Evolutionary conservation across 2,797 vertebrate genomes (phyloP).

Genomic region (Epinephelus awoara): DNA sequence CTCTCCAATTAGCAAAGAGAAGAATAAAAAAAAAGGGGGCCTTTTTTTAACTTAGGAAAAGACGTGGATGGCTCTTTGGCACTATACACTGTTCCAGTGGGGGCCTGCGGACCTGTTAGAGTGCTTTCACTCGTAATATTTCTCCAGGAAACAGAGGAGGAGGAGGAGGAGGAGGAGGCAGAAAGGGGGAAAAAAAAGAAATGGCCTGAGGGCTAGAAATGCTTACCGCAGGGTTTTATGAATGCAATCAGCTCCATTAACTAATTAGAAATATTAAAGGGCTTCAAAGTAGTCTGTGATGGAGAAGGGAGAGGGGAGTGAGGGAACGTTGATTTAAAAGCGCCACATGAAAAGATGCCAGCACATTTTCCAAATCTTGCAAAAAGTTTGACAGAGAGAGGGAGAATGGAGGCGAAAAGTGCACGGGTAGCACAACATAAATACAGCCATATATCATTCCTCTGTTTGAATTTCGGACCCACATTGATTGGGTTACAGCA

Average conservation of each 20-base stretch:
- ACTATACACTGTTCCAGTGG: constrained; percentile 49
- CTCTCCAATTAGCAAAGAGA: constrained; percentile 77
- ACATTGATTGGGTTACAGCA: constrained; percentile 77
- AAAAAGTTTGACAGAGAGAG: constrained; percentile 68
- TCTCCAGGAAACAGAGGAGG: constrained; percentile 60
- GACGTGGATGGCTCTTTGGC: constrained; percentile 79
- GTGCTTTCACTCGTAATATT: constrained; percentile 82
- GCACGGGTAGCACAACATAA: constrained; percentile 75
- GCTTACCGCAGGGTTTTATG: constrained; percentile 84
- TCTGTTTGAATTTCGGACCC: constrained; percentile 63
- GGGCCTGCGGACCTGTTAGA: constrained; percentile 77
- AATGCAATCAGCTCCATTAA: constrained; percentile 86
- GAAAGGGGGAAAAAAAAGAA: constrained; percentile 25
- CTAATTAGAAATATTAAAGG: constrained; percentile 89
- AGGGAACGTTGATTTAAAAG: constrained; percentile 80
- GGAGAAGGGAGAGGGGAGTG: constrained; percentile 52
- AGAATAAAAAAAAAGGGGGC: constrained; percentile 64
- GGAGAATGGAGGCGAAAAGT: constrained; percentile 64
- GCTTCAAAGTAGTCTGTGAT: constrained; percentile 78
- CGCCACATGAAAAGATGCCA: constrained; percentile 65
- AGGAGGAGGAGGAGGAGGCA: constrained; percentile 55
- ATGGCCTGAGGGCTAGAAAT: constrained; percentile 74
- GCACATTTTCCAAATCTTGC: constrained; percentile 74
- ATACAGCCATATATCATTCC: constrained; percentile 69
- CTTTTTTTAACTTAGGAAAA: constrained; percentile 68